Percentiles rank a stretch among this genome's conserved stretches.
These are phyloP conservation scores for Tineola bisselliella DNA, from an alignment of 2,888 invertebrate species.

Conservation along the genomic window DNA sequence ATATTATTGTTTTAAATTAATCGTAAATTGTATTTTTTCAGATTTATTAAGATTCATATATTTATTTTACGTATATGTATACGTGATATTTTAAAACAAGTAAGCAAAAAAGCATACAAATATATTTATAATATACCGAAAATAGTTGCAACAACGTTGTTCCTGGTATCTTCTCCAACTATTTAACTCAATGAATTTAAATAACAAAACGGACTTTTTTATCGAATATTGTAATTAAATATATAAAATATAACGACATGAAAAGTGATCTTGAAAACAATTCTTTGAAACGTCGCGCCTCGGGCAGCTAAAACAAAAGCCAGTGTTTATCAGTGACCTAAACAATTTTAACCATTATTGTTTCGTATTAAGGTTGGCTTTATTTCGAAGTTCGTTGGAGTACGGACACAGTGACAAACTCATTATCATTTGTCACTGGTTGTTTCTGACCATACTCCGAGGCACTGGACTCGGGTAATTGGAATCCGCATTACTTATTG, in stretches of 20 bases:
- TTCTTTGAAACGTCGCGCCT: background rate
- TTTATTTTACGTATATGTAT: too few species aligned
- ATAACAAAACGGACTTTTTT: too few species aligned
- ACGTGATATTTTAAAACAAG: too few species aligned
- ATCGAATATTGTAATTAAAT: background rate
- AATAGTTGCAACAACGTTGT: too few species aligned
- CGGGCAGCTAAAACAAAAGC: background rate
- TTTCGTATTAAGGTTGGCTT: background rate
- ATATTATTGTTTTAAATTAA: too few species aligned
- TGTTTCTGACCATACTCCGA: slow-evolving; percentile 25
- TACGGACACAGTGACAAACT: slow-evolving; percentile 57
- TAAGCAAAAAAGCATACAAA: too few species aligned
- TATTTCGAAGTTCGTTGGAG: background rate
- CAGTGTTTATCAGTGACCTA: background rate
- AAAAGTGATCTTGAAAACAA: background rate
- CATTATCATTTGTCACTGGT: slow-evolving; percentile 65
- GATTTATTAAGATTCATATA: too few species aligned
- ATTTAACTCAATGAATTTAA: too few species aligned
- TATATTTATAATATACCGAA: too few species aligned
- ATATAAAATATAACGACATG: background rate
- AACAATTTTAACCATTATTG: background rate
- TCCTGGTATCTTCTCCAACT: too few species aligned
- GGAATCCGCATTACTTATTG: slow-evolving; percentile 52
- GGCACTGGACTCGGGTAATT: slow-evolving; percentile 12
- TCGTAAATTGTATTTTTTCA: too few species aligned